Percentiles rank a stretch among this genome's conserved stretches.
These are phyloP conservation scores for Chiloscyllium punctatum DNA, from an alignment of 2,797 vertebrate genomes.

Conservation along the genomic window DNA sequence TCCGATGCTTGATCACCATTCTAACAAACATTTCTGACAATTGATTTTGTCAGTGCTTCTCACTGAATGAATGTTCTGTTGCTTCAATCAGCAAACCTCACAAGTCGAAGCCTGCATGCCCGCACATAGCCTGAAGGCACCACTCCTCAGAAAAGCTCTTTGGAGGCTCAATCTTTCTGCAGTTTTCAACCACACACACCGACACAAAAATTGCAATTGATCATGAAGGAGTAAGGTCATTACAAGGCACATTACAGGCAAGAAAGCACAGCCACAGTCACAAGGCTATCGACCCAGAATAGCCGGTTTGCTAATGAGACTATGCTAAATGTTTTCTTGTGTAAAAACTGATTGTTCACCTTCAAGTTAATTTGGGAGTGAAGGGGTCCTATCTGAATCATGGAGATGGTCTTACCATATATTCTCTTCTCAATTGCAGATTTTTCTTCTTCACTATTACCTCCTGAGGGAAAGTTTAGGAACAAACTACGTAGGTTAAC, in stretches of 20 bases:
- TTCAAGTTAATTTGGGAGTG: not conserved
- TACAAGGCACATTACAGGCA: not conserved
- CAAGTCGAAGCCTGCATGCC: not conserved
- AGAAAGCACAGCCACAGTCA: not conserved
- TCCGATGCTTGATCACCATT: not conserved
- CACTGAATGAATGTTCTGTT: no score
- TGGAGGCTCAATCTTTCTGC: not conserved
- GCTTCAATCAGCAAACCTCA: not conserved
- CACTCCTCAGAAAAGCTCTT: no score
- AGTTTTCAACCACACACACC: not conserved
- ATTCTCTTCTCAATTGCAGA: not conserved
- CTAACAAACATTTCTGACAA: not conserved
- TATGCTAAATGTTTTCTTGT: not conserved
- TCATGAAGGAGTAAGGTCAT: not conserved
- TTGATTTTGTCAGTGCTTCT: not conserved
- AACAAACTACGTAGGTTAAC: no score
- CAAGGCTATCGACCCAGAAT: not conserved
- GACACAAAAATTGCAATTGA: not conserved
- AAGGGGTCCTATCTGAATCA: not conserved
- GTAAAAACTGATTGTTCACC: not conserved
- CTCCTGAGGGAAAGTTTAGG: not conserved
- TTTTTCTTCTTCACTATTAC: not conserved
- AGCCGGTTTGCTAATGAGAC: not conserved
- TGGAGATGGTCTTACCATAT: not conserved
- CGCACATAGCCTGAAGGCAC: not conserved